Conservation (phyloP, 2,797 vertebrate genomes). For the Spea hammondii region DNA sequence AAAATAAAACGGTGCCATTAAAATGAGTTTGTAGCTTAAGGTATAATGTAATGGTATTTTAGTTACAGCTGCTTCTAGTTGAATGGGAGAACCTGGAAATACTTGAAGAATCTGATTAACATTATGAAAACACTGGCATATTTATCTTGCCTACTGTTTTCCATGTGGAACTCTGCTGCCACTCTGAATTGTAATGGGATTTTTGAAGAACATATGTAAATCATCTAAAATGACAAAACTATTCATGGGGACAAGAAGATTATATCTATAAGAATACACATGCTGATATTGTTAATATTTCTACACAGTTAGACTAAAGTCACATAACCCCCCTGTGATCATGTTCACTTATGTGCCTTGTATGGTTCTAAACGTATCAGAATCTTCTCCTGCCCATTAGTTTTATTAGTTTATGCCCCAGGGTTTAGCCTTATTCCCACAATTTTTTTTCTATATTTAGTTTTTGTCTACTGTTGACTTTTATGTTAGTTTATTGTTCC, state of each 20-base stretch:
- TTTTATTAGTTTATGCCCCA: no score
- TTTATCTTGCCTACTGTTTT: conserved; percentile 32
- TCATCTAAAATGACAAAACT: neutral
- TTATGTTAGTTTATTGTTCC: no score
- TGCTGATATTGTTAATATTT: neutral
- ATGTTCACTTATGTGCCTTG: no score
- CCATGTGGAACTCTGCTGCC: conserved; percentile 23
- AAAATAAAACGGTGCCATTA: conserved; percentile 78
- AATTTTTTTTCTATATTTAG: no score
- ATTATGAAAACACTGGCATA: conserved; percentile 27
- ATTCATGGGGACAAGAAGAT: conserved; percentile 13
- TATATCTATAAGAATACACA: conserved; percentile 2
- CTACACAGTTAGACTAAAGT: no score
- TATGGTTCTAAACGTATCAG: no score
- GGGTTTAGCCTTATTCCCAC: no score
- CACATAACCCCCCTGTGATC: no score
- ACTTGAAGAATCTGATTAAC: conserved; percentile 31
- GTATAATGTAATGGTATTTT: conserved; percentile 72
- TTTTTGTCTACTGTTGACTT: no score
- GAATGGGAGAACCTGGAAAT: conserved; percentile 66
- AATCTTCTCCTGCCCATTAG: no score
- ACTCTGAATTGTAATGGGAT: conserved; percentile 28
- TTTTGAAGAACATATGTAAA: conserved; percentile 33
- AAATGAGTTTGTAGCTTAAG: conserved; percentile 73
- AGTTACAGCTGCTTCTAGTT: conserved; percentile 76